Evolutionary conservation across 1,140 invertebrate species (phyloP), one percentile per base, ranked within the genome.

Genomic region (Philopotamus ludificatus): DNA sequence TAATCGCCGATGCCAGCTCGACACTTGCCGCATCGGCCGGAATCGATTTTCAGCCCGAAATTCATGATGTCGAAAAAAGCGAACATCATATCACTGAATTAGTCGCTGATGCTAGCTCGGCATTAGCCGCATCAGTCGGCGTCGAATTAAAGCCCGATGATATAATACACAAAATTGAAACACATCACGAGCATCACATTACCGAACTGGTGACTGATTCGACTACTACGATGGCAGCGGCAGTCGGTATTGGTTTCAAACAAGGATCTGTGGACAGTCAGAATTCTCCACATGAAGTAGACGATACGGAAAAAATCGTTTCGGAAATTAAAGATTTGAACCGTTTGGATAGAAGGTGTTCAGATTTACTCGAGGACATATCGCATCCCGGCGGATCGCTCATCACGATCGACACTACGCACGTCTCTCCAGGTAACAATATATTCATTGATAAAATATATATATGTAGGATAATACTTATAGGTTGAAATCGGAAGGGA

Each of bases 281-380:
- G n/a, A n/a, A n/a, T n/a, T 65, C 65, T 20, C 58, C 66, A 51
- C 63, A 51, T 41, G 45, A 23, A 9, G 34, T 63, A 49, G 68
- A 70, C 39, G 74, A 75, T 55, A 74, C 45, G 50, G 70, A 68
- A 41, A 71, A 79, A 63, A 72, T 75, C 12, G 22, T 65, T 10
- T 75, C 77, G 8, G 77, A 80, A 65, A 80, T 80, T 66, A 76
- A 72, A 65, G 78, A 81, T 70, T 66, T 81, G 20, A 80, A 80
- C 66, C 74, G 79, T 9, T 41, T 42, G 8, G 67, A 68, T 28
- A 62, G 70, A 73, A 74, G 79, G 65, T 81, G 79, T 70, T 81
- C 79, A 21, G 79, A 79, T 71, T 73, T 81, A 54, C 66, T 81
- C 21, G 79, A 81, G 71, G 79, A 79, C 64, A 80, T 81, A 66